Percentiles rank a stretch among this genome's conserved stretches.
phyloP scores from a whole-genome alignment of 2,888 invertebrate genomes.

The Plagodis dolabraria region DNA sequence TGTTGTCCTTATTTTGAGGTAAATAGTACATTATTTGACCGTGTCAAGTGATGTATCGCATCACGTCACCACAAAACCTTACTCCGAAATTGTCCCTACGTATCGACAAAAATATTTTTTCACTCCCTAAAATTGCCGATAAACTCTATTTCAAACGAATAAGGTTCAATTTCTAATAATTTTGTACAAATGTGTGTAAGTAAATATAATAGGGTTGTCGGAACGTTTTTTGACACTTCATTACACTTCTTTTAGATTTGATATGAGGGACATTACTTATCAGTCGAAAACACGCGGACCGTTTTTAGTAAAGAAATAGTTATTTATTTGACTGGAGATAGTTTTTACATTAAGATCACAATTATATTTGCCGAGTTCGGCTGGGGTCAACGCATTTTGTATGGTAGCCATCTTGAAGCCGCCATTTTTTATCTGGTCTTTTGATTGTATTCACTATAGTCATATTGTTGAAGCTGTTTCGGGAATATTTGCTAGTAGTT shows the following conservation, averaged over 20 bases:
- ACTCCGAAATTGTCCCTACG: conserved; percentile 18
- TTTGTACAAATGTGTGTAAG: background rate
- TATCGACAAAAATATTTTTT: conserved; percentile 8
- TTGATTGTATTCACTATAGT: too few relatives aligned
- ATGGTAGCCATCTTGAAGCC: too few relatives aligned
- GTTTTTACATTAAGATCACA: background rate
- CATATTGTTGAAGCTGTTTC: too few relatives aligned
- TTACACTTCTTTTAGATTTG: conserved; percentile 25
- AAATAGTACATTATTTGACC: conserved; percentile 24
- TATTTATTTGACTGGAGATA: background rate
- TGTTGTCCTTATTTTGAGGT: conserved; percentile 3
- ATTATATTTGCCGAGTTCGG: too few relatives aligned
- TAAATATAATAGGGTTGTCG: conserved; percentile 27
- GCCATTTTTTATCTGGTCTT: too few relatives aligned
- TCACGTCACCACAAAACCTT: conserved; percentile 21
- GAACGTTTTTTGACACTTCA: conserved; percentile 19
- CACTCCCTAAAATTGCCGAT: background rate
- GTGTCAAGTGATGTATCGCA: conserved; percentile 23
- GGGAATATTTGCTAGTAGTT: too few relatives aligned
- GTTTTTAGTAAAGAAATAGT: conserved; percentile 3
- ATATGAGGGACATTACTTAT: conserved; percentile 18
- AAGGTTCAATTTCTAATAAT: conserved; percentile 11
- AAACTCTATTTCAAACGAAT: background rate
- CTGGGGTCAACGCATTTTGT: too few relatives aligned
- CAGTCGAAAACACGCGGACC: conserved; percentile 11